Percentiles rank a stretch among this genome's conserved stretches.
phyloP scores from a whole-genome alignment of 2,113 vertebrate genomes.

The Dolichotis patagonum region DNA sequence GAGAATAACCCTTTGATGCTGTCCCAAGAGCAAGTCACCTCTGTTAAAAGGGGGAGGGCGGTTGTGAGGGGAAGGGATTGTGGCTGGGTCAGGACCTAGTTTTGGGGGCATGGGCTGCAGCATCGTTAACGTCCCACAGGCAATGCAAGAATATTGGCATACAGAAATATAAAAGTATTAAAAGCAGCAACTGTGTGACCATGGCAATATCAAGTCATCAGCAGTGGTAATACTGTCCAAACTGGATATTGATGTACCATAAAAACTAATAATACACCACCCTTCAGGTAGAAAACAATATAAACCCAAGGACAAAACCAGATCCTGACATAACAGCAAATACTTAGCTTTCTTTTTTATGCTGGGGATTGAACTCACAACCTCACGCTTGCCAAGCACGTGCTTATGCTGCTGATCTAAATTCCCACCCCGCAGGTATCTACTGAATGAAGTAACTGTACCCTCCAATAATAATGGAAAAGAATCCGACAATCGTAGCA shows the following conservation, averaged over 20 bases:
- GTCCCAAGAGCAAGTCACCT: not conserved
- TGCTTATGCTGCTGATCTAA: too few species aligned
- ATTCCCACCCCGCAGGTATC: not conserved
- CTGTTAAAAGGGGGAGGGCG: not conserved
- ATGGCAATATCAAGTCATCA: not conserved
- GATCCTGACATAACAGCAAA: not conserved
- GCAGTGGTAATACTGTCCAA: not conserved
- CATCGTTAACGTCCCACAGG: not conserved
- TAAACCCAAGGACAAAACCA: not conserved
- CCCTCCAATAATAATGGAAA: not conserved
- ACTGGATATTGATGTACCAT: not conserved
- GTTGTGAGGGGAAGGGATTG: not conserved
- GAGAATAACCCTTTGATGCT: not conserved
- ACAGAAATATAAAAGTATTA: not conserved
- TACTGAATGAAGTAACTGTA: not conserved
- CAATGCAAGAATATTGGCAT: not conserved
- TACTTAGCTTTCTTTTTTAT: not conserved
- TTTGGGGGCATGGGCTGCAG: not conserved
- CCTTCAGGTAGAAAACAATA: not conserved
- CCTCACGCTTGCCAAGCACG: too few species aligned
- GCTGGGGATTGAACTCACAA: too few species aligned
- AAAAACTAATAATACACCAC: not conserved
- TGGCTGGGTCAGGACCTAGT: not conserved
- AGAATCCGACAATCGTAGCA: not conserved
- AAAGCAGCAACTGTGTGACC: not conserved